Evolutionary conservation across 2,113 vertebrate species (phyloP).

Genomic region (Channa argus): DNA sequence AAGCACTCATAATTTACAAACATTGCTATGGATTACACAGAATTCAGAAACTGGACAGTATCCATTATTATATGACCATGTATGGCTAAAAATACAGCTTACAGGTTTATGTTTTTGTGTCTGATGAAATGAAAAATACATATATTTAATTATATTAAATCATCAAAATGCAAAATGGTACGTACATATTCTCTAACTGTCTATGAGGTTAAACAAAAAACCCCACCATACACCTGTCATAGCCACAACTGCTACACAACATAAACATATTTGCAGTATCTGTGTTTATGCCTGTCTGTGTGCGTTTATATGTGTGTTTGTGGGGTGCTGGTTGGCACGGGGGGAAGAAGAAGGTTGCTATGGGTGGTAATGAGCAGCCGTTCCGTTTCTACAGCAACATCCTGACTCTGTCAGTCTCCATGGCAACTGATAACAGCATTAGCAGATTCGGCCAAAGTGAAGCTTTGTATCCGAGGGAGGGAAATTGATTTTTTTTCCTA

Average conservation of each 20-base stretch:
- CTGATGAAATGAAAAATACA: conserved; percentile 1
- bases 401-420: conserved; percentile 80
- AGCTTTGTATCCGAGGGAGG: conserved; percentile 55
- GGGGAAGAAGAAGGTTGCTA: conserved; percentile 59
- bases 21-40: not conserved
- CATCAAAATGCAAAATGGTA: too few relatives aligned
- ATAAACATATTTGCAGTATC: conserved; percentile 5
- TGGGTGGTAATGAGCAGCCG: conserved; percentile 71
- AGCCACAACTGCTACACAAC: not conserved
- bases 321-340: conserved; percentile 34
- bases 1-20: not conserved
- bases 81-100: not conserved
- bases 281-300: not conserved
- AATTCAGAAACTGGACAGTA: not conserved
- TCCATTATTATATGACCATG: not conserved
- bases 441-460: conserved; percentile 72
- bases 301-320: conserved; percentile 35
- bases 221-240: not conserved
- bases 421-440: conserved; percentile 79
- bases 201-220: conserved; percentile 12
- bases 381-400: conserved; percentile 80
- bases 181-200: not conserved
- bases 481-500: conserved; percentile 16
- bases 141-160: not conserved
- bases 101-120: not conserved